Evolutionary conservation across 2,797 vertebrate genomes (phyloP), one percentile per base, ranked within the genome.

Genomic region (Poliocrania exsul): DNA sequence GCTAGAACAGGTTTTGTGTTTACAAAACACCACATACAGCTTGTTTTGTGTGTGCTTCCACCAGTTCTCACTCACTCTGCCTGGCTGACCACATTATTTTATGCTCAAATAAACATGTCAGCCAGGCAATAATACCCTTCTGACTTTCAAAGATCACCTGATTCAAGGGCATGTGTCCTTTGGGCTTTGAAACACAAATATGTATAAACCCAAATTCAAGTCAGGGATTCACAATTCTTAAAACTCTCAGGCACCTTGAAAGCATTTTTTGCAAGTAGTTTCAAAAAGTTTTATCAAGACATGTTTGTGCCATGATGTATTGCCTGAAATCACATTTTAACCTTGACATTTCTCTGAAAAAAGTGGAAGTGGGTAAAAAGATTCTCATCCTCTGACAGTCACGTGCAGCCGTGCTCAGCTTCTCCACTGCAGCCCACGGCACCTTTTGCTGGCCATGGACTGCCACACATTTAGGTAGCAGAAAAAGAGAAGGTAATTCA

Each of bases 401-500:
- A 42, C 0, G 0, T 14, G 61, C 29, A 82, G 42, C 37, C 37
- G 78, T 7, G 13, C 10, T 10, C 28, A 50, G 42, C 15, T 61
- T 38, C 35, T 24, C 40, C 37, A 18, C 5, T 14, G 38, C 53
- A 44, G 29, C 53, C 24, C 53, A 12, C 28, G 42, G 40, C 19
- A 24, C 18, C 38, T 40, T 44, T 16, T 24, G 9, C 38, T 44
- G 8, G 25, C 20, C 21, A 4, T 0, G 8, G 7, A 9, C 7
- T 66, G 42, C 20, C 18, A 53, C 2, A 25, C 10, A 11, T 10
- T 42, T 17, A 64, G 15, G 10, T 5, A 38, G 11, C 20, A 12
- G 2, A 8, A 44, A 42, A 35, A 46, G 25, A 13, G 4, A 16
- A 19, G 60, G 11, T 2, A 20, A 71, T 15, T n/a, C 0, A 0